Evolutionary conservation across 2,113 vertebrate species (phyloP).

Genomic region (Rhadina sibilatrix): DNA sequence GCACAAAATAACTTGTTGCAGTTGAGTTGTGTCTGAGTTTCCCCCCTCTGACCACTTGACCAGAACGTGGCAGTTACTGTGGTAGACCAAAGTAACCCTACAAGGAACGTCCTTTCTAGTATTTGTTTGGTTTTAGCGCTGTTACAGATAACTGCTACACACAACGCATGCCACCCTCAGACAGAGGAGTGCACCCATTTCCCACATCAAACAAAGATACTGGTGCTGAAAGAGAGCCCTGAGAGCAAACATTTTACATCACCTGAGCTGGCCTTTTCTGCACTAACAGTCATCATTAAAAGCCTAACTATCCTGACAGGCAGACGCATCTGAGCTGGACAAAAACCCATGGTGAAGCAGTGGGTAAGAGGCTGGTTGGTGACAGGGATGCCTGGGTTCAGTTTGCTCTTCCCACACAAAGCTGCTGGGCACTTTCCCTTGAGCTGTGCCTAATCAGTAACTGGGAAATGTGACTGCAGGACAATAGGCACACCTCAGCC

Average conservation of each 20-base stretch:
- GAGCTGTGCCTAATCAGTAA: background rate
- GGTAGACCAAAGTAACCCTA: background rate
- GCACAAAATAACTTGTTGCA: background rate
- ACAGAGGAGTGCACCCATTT: background rate
- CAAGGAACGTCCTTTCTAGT: background rate
- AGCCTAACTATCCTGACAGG: background rate
- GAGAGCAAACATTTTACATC: background rate
- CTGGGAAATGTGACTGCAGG: background rate
- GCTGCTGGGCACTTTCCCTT: background rate
- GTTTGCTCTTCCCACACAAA: background rate
- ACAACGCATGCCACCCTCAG: fast-evolving
- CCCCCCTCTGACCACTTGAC: background rate
- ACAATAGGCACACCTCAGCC: background rate
- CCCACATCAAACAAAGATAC: background rate
- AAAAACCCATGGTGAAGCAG: background rate
- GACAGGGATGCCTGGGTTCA: background rate
- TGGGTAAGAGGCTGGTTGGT: background rate
- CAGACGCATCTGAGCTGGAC: background rate
- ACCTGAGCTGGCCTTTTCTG: background rate
- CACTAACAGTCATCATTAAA: background rate
- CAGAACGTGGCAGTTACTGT: background rate
- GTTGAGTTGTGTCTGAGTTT: background rate
- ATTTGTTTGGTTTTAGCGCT: background rate
- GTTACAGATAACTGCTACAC: fast-evolving
- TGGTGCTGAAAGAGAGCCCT: background rate